phyloP scores from a whole-genome alignment of 1,140 invertebrate species.

The Anadara kagoshimensis region DNA sequence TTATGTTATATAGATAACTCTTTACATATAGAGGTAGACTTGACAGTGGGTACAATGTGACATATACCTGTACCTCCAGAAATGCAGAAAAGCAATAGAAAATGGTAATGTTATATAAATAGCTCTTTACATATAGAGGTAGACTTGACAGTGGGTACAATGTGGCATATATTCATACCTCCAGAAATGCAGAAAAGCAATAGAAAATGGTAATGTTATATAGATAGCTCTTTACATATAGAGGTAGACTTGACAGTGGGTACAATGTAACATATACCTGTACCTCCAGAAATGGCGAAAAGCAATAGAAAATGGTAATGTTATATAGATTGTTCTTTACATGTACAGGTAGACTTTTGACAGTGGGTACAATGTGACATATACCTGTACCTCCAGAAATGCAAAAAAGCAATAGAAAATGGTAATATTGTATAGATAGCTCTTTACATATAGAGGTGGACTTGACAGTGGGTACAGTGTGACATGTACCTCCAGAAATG shows the following conservation, averaged over 20 bases:
- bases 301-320: slow-evolving; percentile 47
- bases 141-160: not conserved
- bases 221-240: too few species aligned
- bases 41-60: slow-evolving; percentile 1
- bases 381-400: too few species aligned
- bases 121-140: not conserved
- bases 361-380: not conserved
- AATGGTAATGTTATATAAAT: slow-evolving; percentile 34
- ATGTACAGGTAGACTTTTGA: not conserved
- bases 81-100: slow-evolving; percentile 37
- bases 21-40: too few species aligned
- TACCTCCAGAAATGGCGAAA: slow-evolving; percentile 27
- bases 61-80: slow-evolving; percentile 3
- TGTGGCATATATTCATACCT: not conserved
- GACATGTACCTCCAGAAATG: not conserved
- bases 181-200: not conserved
- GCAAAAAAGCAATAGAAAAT: too few species aligned
- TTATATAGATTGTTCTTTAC: not conserved
- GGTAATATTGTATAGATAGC: too few species aligned
- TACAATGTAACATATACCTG: not conserved
- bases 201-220: slow-evolving; percentile 42
- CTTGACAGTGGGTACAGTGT: not conserved
- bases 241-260: not conserved
- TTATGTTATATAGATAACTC: not conserved
- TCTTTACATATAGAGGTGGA: too few species aligned